A percentile compares a stretch with the other conserved stretches of the same genome.
phyloP scores from a whole-genome alignment of 2,888 invertebrate genomes.

The Acrobeloides nanus region DNA sequence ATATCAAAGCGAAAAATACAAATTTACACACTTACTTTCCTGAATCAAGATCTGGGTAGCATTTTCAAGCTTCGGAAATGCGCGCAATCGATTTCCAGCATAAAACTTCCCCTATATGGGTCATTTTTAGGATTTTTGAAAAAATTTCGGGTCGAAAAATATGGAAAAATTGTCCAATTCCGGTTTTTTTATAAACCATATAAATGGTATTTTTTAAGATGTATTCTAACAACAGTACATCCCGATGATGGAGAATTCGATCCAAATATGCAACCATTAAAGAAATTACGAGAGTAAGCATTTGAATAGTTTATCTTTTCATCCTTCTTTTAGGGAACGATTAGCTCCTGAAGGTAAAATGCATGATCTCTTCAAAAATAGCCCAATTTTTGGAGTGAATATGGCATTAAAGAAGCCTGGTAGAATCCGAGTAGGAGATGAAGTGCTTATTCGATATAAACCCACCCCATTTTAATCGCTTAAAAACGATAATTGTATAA shows the following conservation, averaged over 20 bases:
- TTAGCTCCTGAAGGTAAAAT: conserved; percentile 16
- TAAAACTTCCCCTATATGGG: too few species aligned
- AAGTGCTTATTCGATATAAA: conserved; percentile 21
- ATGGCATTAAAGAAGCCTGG: conserved; percentile 23
- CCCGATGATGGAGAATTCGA: conserved; percentile 17
- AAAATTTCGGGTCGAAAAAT: neutral
- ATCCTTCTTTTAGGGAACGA: conserved; percentile 10
- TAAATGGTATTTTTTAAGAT: conserved; percentile 11
- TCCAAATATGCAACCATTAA: conserved; percentile 25
- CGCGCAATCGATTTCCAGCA: too few species aligned
- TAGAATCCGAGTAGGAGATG: conserved; percentile 18
- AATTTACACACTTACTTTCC: too few species aligned
- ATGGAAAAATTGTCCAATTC: conserved; percentile 4
- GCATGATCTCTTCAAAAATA: conserved; percentile 15
- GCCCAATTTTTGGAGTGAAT: conserved; percentile 26
- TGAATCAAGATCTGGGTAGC: too few species aligned
- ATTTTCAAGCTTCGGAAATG: too few species aligned
- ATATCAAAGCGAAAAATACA: too few species aligned
- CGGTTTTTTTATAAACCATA: neutral
- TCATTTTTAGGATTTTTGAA: neutral
- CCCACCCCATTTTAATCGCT: conserved; percentile 18
- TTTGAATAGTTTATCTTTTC: neutral
- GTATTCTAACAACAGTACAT: conserved; percentile 26
- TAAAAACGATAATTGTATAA: conserved; percentile 1
- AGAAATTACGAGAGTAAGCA: conserved; percentile 15